phyloP scores from a whole-genome alignment of 2,888 invertebrate species.

The Heliconius erato region DNA sequence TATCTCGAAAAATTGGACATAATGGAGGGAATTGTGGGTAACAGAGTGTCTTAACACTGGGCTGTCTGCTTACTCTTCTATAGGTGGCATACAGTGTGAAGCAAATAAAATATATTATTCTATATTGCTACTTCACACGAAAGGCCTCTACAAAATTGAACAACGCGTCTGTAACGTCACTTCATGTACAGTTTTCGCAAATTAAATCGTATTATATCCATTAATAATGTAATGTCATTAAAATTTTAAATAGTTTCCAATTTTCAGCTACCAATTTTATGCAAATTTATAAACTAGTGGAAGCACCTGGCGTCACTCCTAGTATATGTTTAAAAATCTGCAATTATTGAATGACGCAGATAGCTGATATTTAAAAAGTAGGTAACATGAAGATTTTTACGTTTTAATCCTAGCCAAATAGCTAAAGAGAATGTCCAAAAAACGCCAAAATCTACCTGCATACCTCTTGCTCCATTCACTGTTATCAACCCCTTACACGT shows the following conservation, averaged over 20 bases:
- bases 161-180: conserved; percentile 2
- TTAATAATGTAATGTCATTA: conserved; percentile 27
- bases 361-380: too few species aligned
- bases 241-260: conserved; percentile 18
- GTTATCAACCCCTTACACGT: too few species aligned
- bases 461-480: too few species aligned
- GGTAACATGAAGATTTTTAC: too few species aligned
- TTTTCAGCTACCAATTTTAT: neutral
- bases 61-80: neutral
- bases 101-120: neutral
- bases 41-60: too few species aligned
- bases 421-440: too few species aligned
- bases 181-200: neutral
- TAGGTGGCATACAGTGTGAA: neutral
- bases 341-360: too few species aligned
- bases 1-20: too few species aligned
- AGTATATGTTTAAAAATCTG: too few species aligned
- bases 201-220: conserved; percentile 19
- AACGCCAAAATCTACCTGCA: too few species aligned
- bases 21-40: too few species aligned
- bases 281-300: neutral
- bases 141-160: conserved; percentile 13
- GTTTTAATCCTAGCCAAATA: too few species aligned
- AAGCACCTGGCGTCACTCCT: neutral
- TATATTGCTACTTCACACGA: neutral